Conservation (phyloP, 2,888 invertebrate genomes). For the Tholera decimalis region DNA sequence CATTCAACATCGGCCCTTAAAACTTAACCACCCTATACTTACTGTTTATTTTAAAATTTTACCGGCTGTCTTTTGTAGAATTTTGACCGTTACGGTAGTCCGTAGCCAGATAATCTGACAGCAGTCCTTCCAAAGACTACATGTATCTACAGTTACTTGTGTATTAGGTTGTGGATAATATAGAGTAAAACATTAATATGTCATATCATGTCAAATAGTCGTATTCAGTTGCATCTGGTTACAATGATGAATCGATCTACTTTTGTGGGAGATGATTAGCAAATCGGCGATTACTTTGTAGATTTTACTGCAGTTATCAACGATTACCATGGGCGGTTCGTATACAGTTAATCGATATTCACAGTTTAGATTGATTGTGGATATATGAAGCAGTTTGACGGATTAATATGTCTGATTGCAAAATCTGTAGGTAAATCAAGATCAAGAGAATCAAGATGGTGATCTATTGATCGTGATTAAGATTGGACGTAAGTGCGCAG, state of each 20-base stretch:
- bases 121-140: not conserved
- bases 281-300: not conserved
- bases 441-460: constrained; percentile 22
- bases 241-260: not conserved
- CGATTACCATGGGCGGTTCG: not conserved
- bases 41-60: no score
- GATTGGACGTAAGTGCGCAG: not conserved
- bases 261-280: not conserved
- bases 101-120: not conserved
- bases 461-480: constrained; percentile 12
- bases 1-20: no score
- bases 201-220: not conserved
- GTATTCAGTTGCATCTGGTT: not conserved
- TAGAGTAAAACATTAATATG: no score
- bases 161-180: no score
- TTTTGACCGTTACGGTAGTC: no score
- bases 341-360: constrained; percentile 2
- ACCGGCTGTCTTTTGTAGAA: no score
- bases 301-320: not conserved
- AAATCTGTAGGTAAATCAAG: constrained; percentile 38
- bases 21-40: no score
- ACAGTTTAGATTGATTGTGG: constrained; percentile 10
- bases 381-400: constrained; percentile 10
- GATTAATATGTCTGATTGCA: constrained; percentile 21
- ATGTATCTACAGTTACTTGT: not conserved